Evolutionary conservation across 2,888 invertebrate genomes (phyloP), one percentile per base, ranked within the genome.

Genomic region (Tenodera sinensis): DNA sequence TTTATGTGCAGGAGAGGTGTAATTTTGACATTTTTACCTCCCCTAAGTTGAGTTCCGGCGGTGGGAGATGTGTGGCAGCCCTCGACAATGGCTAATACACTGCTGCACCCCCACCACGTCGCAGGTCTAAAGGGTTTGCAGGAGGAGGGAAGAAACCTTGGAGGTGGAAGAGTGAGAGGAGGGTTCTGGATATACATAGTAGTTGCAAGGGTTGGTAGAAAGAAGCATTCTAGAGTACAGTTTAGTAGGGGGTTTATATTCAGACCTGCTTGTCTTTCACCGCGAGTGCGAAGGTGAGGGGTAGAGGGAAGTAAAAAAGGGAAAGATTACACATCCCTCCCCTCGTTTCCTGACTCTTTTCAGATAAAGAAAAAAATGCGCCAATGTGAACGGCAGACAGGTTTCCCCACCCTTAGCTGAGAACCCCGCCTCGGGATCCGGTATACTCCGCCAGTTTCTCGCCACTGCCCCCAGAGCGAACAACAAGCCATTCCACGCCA

Each of bases 11-110:
- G 88, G 88, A 88, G 89, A 90, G 81, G 87, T 88, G 89, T 89
- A 90, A 90, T 90, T 90, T 90, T 86, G 88, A 88, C 85, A 85
- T 90, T 90, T 89, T 89, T 89, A 30, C 28, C n/a, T 88, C 83
- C 30, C 30, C 30, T 83, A 83, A 28, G 20, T 47, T 14, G 85
- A 28, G 8, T 20, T 54, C n/a, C 54, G 34, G 81, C n/a, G 27
- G 4, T 28, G 34, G 30, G 71, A 47, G 20, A 27, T 15, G 87
- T 71, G 87, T n/a, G 86, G 83, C 28, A 82, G 84, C 85, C 86
- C 83, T 47, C 88, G 83, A 90, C 90, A 90, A 90, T 90, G 88
- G 90, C 90, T 90, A 90, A 90, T 90, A 89, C 84, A 28, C 42
- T 8, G 34, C 25, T 82, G 54, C 82, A 83, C 28, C 85, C 47